These are phyloP conservation scores for Tragopan temminckii DNA, from an alignment of 2,797 vertebrate genomes.

Conservation along the genomic window DNA sequence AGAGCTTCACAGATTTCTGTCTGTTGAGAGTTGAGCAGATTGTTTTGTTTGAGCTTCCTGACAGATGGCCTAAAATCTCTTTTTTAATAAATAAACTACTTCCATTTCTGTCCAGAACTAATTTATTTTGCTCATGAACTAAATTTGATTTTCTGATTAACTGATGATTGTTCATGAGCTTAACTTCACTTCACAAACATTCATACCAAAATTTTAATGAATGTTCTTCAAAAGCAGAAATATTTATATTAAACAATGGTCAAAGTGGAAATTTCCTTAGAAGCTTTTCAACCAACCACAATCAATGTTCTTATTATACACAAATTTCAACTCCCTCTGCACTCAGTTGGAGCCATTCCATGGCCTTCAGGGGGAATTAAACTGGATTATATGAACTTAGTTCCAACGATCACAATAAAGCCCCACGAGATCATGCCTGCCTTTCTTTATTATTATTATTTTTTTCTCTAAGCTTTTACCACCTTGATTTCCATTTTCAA, in stretches of 20 bases:
- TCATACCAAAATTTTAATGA: neutral
- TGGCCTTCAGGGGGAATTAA: neutral
- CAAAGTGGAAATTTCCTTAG: neutral
- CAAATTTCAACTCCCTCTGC: neutral
- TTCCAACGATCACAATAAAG: neutral
- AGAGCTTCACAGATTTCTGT: neutral
- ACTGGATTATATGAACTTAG: neutral
- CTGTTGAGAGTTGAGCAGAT: neutral
- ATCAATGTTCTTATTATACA: neutral
- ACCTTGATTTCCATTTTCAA: neutral
- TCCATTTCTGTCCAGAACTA: neutral
- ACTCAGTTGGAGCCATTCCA: neutral
- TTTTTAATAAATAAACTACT: conserved; percentile 34
- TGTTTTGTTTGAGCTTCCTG: conserved; percentile 36
- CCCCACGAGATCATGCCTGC: neutral
- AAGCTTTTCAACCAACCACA: neutral
- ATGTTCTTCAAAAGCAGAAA: conserved; percentile 28
- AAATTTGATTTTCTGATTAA: conserved; percentile 37
- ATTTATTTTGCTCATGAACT: conserved; percentile 22
- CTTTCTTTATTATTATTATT: neutral
- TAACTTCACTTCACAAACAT: neutral
- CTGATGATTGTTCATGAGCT: neutral
- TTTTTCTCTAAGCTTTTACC: neutral
- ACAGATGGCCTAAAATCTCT: conserved; percentile 44
- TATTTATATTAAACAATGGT: neutral